Percentiles rank a stretch among this genome's conserved stretches.
phyloP scores from a whole-genome alignment of 2,797 vertebrate species.

The Lutra lutra region DNA sequence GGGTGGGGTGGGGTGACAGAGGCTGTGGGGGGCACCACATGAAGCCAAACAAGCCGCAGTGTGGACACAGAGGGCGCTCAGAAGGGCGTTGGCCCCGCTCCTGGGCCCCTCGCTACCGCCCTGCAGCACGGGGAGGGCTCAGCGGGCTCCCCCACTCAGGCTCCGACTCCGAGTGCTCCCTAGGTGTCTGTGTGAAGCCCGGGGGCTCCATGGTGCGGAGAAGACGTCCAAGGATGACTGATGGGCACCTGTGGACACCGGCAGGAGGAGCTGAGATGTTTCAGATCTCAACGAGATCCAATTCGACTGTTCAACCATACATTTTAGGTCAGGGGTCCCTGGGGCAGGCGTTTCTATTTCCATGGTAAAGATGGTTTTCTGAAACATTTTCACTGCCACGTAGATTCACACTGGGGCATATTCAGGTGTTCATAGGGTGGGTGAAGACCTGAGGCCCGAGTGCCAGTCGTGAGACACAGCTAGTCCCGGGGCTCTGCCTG shows the following conservation, averaged over 20 bases:
- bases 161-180: not conserved
- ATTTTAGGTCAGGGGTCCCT: not conserved
- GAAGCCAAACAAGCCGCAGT: accelerated
- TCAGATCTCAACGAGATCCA: not conserved
- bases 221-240: not conserved
- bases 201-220: accelerated
- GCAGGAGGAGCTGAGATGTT: not conserved
- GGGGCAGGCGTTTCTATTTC: not conserved
- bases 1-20: too few relatives aligned
- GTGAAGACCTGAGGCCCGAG: not conserved
- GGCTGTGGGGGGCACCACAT: not conserved
- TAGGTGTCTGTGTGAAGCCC: not conserved
- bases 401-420: not conserved
- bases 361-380: not conserved
- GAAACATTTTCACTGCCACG: not conserved
- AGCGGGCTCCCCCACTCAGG: accelerated
- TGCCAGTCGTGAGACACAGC: accelerated
- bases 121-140: accelerated
- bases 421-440: not conserved
- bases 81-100: not conserved
- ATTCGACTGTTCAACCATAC: not conserved
- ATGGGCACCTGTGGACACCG: accelerated
- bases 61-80: too few relatives aligned
- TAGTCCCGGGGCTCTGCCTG: not conserved
- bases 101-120: accelerated